phyloP scores from a whole-genome alignment of 2,797 vertebrate species.

The Pampus argenteus region DNA sequence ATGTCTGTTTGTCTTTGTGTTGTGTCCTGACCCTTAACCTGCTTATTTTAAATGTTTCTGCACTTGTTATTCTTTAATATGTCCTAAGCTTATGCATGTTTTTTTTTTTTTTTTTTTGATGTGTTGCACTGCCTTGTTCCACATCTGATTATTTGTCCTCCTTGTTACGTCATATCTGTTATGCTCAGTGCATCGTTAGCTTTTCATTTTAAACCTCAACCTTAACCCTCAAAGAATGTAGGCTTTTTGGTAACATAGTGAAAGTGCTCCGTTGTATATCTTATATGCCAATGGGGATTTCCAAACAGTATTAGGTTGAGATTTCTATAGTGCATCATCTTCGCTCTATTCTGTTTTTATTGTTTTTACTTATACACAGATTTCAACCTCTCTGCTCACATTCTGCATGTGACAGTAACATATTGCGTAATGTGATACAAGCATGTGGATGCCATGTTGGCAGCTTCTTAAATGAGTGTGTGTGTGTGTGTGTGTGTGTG shows the following conservation, averaged over 20 bases:
- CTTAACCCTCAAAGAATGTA: slow-evolving; percentile 15
- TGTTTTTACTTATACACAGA: slow-evolving; percentile 18
- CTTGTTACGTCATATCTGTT: slow-evolving; percentile 25
- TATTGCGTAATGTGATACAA: slow-evolving; percentile 36
- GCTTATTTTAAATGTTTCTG: slow-evolving; percentile 35
- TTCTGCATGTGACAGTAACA: slow-evolving; percentile 6
- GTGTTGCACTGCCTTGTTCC: background rate
- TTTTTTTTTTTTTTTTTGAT: too few species aligned
- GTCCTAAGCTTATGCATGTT: background rate
- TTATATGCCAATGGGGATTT: slow-evolving; percentile 18
- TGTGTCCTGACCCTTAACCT: slow-evolving; percentile 20
- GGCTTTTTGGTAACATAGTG: background rate
- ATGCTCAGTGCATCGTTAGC: slow-evolving; percentile 19
- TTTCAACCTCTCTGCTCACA: slow-evolving; percentile 24
- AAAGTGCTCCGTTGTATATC: slow-evolving; percentile 17
- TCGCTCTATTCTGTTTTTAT: slow-evolving; percentile 8
- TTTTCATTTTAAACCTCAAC: slow-evolving; percentile 15
- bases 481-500: too few species aligned
- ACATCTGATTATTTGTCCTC: slow-evolving; percentile 43
- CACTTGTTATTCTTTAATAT: slow-evolving; percentile 58
- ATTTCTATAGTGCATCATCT: slow-evolving; percentile 21
- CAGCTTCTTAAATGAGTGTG: slow-evolving; percentile 9
- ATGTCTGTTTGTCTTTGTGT: slow-evolving; percentile 37
- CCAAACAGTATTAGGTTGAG: slow-evolving; percentile 32
- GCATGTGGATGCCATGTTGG: slow-evolving; percentile 31